Evolutionary conservation across 2,113 vertebrate species (phyloP).

Genomic region (Pampusana beccarii): DNA sequence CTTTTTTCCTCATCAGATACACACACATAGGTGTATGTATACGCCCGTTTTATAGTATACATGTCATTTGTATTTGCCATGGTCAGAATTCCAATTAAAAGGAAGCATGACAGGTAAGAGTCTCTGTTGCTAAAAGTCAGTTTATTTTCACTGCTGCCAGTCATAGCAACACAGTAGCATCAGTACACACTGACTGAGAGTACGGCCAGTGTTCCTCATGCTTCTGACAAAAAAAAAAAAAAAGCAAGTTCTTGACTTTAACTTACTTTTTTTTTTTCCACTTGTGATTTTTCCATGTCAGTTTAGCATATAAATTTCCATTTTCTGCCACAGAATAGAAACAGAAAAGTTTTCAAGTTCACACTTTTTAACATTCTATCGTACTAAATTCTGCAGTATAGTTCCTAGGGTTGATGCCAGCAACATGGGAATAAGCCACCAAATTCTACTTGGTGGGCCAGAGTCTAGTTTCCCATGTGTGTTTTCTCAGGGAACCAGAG

Average conservation of each 20-base stretch:
- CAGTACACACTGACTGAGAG: accelerated
- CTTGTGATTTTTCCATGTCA: background rate
- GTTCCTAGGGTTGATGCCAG: background rate
- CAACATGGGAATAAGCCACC: background rate
- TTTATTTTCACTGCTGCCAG: background rate
- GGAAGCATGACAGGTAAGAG: background rate
- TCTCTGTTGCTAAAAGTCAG: background rate
- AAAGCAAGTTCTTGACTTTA: background rate
- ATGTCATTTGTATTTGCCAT: background rate
- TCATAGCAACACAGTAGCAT: background rate
- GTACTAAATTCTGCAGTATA: background rate
- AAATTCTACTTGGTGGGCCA: background rate
- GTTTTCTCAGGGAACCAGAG: background rate
- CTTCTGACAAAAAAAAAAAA: background rate
- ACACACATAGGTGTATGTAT: background rate
- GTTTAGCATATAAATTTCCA: background rate
- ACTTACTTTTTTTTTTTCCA: background rate
- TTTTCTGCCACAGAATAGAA: background rate
- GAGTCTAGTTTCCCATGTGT: background rate
- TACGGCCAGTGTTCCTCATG: background rate
- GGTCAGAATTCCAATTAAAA: background rate
- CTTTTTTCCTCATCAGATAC: background rate
- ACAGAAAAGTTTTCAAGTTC: background rate
- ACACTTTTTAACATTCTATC: background rate
- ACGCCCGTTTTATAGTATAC: background rate